phyloP scores from a whole-genome alignment of 2,797 vertebrate species.

The Morelia viridis region DNA sequence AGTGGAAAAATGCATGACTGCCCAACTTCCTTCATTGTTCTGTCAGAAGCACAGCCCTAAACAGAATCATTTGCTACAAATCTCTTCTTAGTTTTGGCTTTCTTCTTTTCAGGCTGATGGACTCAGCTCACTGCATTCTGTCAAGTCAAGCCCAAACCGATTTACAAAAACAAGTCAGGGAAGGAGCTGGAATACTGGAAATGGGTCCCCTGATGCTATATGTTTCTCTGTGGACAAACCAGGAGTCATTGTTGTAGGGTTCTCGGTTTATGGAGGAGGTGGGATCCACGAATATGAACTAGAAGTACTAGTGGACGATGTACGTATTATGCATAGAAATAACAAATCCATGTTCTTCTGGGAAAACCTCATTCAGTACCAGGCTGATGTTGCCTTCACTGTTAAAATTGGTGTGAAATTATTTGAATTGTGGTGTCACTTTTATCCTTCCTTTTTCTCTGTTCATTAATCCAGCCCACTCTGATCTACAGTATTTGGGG shows the following conservation, averaged over 20 bases:
- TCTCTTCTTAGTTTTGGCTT: not conserved
- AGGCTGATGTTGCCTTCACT: not conserved
- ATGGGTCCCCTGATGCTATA: conserved; percentile 97
- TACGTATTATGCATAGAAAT: conserved; percentile 72
- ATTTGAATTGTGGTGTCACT: not conserved
- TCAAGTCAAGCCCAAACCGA: conserved; percentile 93
- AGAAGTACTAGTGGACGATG: conserved; percentile 96
- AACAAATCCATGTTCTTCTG: not conserved
- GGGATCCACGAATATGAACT: conserved; percentile 98
- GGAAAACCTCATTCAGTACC: not conserved
- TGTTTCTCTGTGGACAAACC: conserved; percentile 96
- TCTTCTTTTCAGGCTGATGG: conserved; percentile 84
- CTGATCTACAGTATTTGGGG: not conserved
- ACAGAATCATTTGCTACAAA: not conserved
- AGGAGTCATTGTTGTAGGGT: conserved; percentile 94
- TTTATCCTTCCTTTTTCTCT: not conserved
- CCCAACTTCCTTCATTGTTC: not conserved
- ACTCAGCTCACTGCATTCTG: conserved; percentile 93
- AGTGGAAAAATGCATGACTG: not conserved
- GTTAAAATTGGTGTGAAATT: not conserved
- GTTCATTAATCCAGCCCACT: not conserved
- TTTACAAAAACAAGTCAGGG: conserved; percentile 99
- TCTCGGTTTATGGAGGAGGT: conserved; percentile 97
- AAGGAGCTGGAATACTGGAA: conserved; percentile 98
- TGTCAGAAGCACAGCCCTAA: not conserved